Base-by-base conservation (phyloP, 2,797 vertebrate species). In the Pangasius mekongensis region DNA sequence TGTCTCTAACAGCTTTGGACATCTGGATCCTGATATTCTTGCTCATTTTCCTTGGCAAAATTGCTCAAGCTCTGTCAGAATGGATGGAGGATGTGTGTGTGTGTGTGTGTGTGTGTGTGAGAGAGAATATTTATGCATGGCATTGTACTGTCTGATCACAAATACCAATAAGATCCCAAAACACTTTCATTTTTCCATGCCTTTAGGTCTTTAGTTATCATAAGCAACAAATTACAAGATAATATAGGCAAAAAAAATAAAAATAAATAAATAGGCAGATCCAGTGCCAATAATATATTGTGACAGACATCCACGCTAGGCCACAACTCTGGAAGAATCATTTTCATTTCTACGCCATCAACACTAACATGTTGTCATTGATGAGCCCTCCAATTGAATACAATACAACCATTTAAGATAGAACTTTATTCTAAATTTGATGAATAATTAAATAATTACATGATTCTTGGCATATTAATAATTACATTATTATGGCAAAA, bases 401-500 rank as follows among this genome's bases (percentile, higher is more conserved):
- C 33, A 76, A 86, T 10, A 66, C 39, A 86, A 76, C 87, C 77
- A n/a, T 39, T 92, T 91, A 60, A 77, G 60, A 88, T 66, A 66
- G 62, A 81, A 56, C 27, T 95, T 95, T 94, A 94, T 95, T 95
- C 90, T 91, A 94, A 94, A 94, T 94, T 89, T 93, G 89, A 90
- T 95, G 93, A 95, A 91, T 94, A 92, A 92, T 95, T 94, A 93
- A 94, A 95, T 94, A 93, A 93, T 93, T 93, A 93, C 91, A 94
- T 89, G 77, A 92, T 84, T 69, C 64, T 7, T 83, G 33, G 24
- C 24, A n/a, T 18, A 47, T n/a, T 69, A 54, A 92, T 91, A 93
- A 91, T 92, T 91, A 93, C 90, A 91, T 93, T 90, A 92, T 92
- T 83, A 93, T 91, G 91, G 90, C 74, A 91, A 91, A 89, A 94